These are phyloP conservation scores for Caenorhabditis doughertyi DNA, from an alignment of 2,888 invertebrate genomes.

Conservation along the genomic window DNA sequence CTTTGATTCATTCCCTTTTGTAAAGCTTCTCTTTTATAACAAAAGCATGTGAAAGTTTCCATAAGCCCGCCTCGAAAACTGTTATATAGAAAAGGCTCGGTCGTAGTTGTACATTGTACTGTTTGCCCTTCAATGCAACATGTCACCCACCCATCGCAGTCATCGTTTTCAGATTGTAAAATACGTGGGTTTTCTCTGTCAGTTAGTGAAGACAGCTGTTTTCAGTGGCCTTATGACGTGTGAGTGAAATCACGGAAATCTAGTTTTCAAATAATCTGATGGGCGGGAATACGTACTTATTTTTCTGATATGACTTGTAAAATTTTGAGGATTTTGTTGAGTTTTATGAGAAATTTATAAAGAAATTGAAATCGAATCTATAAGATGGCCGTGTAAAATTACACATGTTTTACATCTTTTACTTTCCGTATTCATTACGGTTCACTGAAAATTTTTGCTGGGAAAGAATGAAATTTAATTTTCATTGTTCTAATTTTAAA, in stretches of 20 bases:
- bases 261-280: slow-evolving; percentile 19
- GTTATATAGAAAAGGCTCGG: not conserved
- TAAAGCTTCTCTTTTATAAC: not conserved
- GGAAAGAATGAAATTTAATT: no score
- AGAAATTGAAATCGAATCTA: no score
- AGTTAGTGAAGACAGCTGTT: slow-evolving; percentile 37
- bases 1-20: not conserved
- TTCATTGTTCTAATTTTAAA: no score
- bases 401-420: no score
- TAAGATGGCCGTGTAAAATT: no score
- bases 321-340: no score
- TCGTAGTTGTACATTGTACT: slow-evolving; percentile 15
- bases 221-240: slow-evolving; percentile 38
- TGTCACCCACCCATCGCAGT: not conserved
- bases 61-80: not conserved
- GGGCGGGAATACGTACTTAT: not conserved
- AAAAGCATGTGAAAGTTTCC: no score
- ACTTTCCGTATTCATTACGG: no score
- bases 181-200: slow-evolving; percentile 18
- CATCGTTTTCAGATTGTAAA: slow-evolving; percentile 7
- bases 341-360: no score
- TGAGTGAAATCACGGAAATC: slow-evolving; percentile 24
- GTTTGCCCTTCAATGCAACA: slow-evolving; percentile 36
- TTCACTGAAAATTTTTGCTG: no score
- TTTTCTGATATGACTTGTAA: not conserved